These are phyloP conservation scores for Caenorhabditis sulstoni DNA, from an alignment of 2,888 invertebrate genomes.

Conservation along the genomic window DNA sequence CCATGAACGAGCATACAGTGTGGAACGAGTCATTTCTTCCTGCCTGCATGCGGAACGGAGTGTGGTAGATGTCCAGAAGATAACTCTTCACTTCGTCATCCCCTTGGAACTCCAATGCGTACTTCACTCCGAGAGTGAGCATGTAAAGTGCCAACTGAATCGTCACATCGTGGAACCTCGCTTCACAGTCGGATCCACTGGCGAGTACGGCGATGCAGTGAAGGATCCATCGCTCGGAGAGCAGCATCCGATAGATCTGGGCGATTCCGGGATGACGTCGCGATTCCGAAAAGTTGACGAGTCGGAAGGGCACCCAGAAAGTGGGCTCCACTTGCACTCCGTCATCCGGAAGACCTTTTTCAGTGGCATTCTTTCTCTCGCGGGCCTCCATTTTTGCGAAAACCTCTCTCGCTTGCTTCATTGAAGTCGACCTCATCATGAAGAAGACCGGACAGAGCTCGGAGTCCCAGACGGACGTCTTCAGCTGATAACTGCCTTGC, in stretches of 20 bases:
- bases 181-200: background rate
- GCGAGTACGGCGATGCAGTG: slow-evolving; percentile 25
- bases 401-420: slow-evolving; percentile 52
- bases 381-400: slow-evolving; percentile 34
- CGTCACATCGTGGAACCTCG: slow-evolving; percentile 61
- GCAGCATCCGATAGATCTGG: slow-evolving; percentile 42
- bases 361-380: slow-evolving; percentile 46
- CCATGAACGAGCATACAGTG: slow-evolving; percentile 44
- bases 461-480: slow-evolving; percentile 61
- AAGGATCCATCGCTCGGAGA: slow-evolving; percentile 46
- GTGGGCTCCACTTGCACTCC: slow-evolving; percentile 17
- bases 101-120: slow-evolving; percentile 14
- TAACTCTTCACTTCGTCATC: background rate
- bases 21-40: slow-evolving; percentile 1
- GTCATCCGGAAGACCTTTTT: background rate
- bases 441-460: slow-evolving; percentile 71
- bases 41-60: slow-evolving; percentile 31
- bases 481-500: slow-evolving; percentile 67
- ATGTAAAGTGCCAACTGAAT: slow-evolving; percentile 73
- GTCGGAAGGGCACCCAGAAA: slow-evolving; percentile 63
- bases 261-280: slow-evolving; percentile 38
- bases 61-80: slow-evolving; percentile 31
- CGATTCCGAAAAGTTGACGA: slow-evolving; percentile 44
- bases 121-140: slow-evolving; percentile 63
- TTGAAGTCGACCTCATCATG: slow-evolving; percentile 63